Conservation (phyloP, 1,140 invertebrate genomes). For the Trialeurodes vaporariorum region DNA sequence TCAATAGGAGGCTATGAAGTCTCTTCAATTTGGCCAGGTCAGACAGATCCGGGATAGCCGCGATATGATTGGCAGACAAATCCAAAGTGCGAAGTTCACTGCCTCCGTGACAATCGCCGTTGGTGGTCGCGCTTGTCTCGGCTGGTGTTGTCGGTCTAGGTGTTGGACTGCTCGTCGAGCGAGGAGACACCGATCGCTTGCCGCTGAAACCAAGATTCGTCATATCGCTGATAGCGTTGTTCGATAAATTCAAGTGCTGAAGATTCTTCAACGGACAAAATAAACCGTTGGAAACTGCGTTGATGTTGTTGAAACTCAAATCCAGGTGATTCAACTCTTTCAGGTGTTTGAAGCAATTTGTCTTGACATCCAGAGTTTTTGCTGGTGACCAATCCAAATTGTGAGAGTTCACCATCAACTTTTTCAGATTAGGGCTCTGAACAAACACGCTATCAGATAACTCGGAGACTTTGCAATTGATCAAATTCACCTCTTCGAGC, state of each 20-base stretch:
- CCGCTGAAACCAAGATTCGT: slow-evolving; percentile 55
- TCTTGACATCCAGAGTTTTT: slow-evolving; percentile 53
- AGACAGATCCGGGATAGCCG: slow-evolving; percentile 52
- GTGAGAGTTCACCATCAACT: slow-evolving; percentile 55
- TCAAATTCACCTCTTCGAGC: slow-evolving; percentile 57
- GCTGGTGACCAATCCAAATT: slow-evolving; percentile 65
- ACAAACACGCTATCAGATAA: slow-evolving; percentile 63
- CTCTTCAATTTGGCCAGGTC: slow-evolving; percentile 56
- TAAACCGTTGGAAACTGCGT: slow-evolving; percentile 54
- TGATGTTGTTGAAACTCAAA: slow-evolving; percentile 69
- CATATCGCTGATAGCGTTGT: slow-evolving; percentile 60
- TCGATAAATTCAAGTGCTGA: slow-evolving; percentile 68
- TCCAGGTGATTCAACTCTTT: slow-evolving; percentile 65
- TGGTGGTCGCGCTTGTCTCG: slow-evolving; percentile 12
- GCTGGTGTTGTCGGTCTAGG: neutral
- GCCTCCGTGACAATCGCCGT: slow-evolving; percentile 38
- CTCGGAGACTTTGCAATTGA: slow-evolving; percentile 64
- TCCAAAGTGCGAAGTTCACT: slow-evolving; percentile 57
- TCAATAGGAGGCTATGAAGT: slow-evolving; percentile 60
- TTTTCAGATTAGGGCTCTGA: slow-evolving; percentile 59
- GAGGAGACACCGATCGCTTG: slow-evolving; percentile 33
- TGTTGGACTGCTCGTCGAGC: slow-evolving; percentile 36
- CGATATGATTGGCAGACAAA: slow-evolving; percentile 64
- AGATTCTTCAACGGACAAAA: slow-evolving; percentile 66
- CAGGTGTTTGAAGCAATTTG: slow-evolving; percentile 54